A percentile compares a stretch with the other conserved stretches of the same genome.
Conservation (phyloP, 2,113 vertebrate genomes). For the Peromyscus leucopus region DNA sequence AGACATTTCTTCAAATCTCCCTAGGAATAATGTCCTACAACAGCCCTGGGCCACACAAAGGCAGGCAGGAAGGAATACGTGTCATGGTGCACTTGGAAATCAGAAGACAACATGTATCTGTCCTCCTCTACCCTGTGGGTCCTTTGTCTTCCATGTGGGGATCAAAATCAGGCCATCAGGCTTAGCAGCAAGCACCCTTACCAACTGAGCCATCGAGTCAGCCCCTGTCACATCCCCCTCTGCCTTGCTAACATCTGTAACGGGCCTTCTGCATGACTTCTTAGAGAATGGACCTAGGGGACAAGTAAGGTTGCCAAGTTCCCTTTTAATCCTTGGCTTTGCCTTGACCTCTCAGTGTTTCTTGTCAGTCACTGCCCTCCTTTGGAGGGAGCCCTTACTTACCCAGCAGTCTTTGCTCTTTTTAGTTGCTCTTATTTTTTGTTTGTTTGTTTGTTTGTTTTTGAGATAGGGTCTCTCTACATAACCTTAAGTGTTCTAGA, state of each 20-base stretch:
- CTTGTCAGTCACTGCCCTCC: not conserved
- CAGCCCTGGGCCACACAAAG: not conserved
- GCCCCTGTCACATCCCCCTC: not conserved
- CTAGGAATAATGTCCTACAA: not conserved
- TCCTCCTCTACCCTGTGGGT: not conserved
- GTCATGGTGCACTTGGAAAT: not conserved
- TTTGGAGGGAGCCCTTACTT: not conserved
- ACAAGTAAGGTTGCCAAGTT: not conserved
- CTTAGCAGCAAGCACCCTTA: too few relatives aligned
- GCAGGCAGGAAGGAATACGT: not conserved
- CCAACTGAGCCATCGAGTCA: not conserved
- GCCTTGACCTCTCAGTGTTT: slow-evolving; percentile 9
- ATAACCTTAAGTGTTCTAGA: not conserved
- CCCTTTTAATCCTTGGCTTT: not conserved
- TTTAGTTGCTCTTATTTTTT: not conserved
- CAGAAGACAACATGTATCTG: not conserved
- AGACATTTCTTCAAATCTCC: not conserved
- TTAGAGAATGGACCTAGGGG: not conserved
- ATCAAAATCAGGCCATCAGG: not conserved
- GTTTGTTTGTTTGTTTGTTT: not conserved
- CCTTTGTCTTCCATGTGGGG: not conserved
- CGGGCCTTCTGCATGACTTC: not conserved
- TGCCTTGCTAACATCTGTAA: not conserved
- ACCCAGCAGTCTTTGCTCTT: not conserved
- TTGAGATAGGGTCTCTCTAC: not conserved